A percentile compares a stretch with the other conserved stretches of the same genome.
These are phyloP conservation scores for Siniperca knerii DNA, from an alignment of 2,113 vertebrate species.

Conservation along the genomic window DNA sequence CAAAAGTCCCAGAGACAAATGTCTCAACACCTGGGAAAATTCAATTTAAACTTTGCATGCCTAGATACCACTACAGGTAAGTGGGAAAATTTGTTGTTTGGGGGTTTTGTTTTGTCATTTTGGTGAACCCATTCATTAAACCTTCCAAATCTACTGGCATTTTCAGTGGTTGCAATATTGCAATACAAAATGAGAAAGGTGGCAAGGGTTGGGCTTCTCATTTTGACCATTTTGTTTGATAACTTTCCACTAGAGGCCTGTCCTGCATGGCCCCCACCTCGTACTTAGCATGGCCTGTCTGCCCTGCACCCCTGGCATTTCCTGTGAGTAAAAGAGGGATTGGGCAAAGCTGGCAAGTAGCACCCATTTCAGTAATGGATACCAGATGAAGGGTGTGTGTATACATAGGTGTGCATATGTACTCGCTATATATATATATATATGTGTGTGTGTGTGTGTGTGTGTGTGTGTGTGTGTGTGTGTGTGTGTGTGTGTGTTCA, in stretches of 20 bases:
- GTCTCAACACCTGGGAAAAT: background rate
- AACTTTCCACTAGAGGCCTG: slow-evolving; percentile 9
- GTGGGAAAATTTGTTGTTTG: background rate
- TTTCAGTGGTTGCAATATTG: background rate
- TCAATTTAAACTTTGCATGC: background rate
- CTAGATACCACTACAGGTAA: background rate
- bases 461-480: slow-evolving; percentile 15
- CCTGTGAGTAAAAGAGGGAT: slow-evolving; percentile 74
- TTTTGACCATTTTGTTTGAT: slow-evolving; percentile 25
- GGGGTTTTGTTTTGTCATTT: background rate
- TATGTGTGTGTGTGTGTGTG: slow-evolving; percentile 9
- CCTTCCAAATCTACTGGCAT: background rate
- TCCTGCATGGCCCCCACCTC: slow-evolving; percentile 37
- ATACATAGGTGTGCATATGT: slow-evolving; percentile 28
- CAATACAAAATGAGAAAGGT: background rate
- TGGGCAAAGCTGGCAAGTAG: slow-evolving; percentile 74
- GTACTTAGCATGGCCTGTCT: slow-evolving; percentile 44
- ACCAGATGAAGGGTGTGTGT: slow-evolving; percentile 75
- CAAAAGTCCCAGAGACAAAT: background rate
- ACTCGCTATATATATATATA: no score
- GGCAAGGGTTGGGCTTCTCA: background rate
- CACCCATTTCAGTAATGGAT: slow-evolving; percentile 71
- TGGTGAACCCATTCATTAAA: background rate
- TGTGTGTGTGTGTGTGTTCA: slow-evolving; percentile 4
- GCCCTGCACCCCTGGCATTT: slow-evolving; percentile 81